These are phyloP conservation scores for Alosa sapidissima DNA, from an alignment of 2,797 vertebrate species.

Conservation along the genomic window DNA sequence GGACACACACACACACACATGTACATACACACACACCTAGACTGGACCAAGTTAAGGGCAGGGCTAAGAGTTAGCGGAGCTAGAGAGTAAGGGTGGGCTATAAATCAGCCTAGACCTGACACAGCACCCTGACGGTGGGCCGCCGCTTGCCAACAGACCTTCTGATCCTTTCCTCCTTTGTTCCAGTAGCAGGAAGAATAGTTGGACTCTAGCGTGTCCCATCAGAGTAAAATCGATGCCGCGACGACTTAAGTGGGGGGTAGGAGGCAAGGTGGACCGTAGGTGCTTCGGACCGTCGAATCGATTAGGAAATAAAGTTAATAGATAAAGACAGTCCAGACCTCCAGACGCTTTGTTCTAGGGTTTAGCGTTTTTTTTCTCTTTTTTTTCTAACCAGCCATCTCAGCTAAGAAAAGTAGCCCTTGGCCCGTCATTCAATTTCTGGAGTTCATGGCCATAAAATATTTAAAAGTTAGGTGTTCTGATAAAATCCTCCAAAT, in stretches of 20 bases:
- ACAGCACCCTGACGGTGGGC: no score
- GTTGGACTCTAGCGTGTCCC: not conserved
- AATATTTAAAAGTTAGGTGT: not conserved
- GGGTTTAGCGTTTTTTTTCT: no score
- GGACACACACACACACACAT: no score
- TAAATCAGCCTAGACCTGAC: no score
- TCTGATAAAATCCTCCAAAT: not conserved
- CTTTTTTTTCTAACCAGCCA: not conserved
- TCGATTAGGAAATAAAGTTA: slow-evolving; percentile 4
- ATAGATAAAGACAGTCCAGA: not conserved
- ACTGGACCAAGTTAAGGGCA: slow-evolving; percentile 64
- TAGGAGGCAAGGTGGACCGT: not conserved
- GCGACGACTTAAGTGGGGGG: not conserved
- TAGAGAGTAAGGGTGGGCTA: not conserved
- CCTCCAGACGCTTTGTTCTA: no score
- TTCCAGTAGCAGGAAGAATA: not conserved
- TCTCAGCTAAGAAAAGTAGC: not conserved
- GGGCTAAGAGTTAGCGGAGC: slow-evolving; percentile 56
- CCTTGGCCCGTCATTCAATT: not conserved
- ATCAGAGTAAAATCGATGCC: not conserved
- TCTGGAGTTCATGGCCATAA: not conserved
- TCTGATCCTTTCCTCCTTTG: not conserved
- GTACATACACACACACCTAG: not conserved
- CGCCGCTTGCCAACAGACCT: not conserved
- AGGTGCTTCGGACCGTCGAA: not conserved